Conservation (phyloP, 2,113 vertebrate species). For the Notothenia rossii region DNA sequence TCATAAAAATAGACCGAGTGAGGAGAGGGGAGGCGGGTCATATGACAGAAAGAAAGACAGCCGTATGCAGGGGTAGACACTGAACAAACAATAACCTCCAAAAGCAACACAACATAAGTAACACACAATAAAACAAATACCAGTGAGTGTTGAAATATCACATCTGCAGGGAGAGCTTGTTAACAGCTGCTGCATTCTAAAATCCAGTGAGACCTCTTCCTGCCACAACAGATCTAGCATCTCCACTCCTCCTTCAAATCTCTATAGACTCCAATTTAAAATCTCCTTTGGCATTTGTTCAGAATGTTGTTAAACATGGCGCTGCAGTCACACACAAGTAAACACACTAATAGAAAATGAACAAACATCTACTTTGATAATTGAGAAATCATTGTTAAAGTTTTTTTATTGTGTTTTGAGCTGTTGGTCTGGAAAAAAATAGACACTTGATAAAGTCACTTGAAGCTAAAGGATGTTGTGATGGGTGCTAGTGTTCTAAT, state of each 20-base stretch:
- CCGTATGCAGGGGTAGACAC: conserved; percentile 47
- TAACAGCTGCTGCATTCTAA: conserved; percentile 43
- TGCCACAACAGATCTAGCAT: conserved; percentile 52
- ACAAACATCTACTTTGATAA: neutral
- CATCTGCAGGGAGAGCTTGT: conserved; percentile 56
- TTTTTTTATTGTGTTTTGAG: neutral
- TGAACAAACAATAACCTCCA: conserved; percentile 71
- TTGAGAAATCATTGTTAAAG: neutral
- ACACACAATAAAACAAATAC: conserved; percentile 70
- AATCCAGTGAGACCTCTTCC: conserved; percentile 57
- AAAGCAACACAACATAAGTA: conserved; percentile 53
- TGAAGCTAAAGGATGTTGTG: neutral
- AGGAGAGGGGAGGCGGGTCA: conserved; percentile 45
- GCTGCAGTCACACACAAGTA: neutral
- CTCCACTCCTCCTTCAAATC: neutral
- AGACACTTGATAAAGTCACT: neutral
- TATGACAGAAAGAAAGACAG: conserved; percentile 49
- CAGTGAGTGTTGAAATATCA: conserved; percentile 69
- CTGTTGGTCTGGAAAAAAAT: neutral
- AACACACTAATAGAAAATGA: too few species aligned
- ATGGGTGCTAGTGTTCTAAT: neutral
- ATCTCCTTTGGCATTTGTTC: conserved; percentile 6
- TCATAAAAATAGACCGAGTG: conserved; percentile 68
- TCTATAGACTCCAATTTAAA: conserved; percentile 25
- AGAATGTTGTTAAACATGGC: neutral